Evolutionary conservation across 2,888 invertebrate genomes (phyloP).

Genomic region (Mylabris sibirica): DNA sequence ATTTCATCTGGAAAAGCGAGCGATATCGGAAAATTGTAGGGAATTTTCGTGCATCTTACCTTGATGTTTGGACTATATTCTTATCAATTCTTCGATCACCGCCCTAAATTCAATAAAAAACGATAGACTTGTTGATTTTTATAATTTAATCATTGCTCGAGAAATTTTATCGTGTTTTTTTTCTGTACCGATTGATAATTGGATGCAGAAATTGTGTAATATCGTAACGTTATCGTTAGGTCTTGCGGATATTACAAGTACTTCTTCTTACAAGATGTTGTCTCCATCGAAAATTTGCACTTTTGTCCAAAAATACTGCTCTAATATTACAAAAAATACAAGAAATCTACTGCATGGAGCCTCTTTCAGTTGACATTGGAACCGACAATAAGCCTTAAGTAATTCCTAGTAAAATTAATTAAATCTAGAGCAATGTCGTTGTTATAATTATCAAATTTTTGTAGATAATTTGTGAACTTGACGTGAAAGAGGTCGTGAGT

Average conservation of each 20-base stretch:
- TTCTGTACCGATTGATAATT: not conserved
- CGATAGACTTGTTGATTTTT: constrained; percentile 1
- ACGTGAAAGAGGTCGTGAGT: not conserved
- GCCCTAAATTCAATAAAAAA: not conserved
- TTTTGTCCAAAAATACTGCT: no score
- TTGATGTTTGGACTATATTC: not conserved
- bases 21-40: not conserved
- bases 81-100: not conserved
- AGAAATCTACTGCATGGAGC: no score
- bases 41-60: not conserved
- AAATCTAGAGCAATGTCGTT: no score
- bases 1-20: constrained; percentile 21
- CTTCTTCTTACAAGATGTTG: no score
- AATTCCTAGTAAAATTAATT: no score
- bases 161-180: not conserved
- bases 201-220: not conserved
- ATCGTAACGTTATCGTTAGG: no score
- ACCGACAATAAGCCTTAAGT: no score
- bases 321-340: no score
- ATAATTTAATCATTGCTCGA: not conserved
- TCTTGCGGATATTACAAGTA: no score
- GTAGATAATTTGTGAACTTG: not conserved
- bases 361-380: no score
- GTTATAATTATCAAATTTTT: not conserved
- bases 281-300: no score